Evolutionary conservation across 2,888 invertebrate genomes (phyloP).

Genomic region (Piscicola geometra): DNA sequence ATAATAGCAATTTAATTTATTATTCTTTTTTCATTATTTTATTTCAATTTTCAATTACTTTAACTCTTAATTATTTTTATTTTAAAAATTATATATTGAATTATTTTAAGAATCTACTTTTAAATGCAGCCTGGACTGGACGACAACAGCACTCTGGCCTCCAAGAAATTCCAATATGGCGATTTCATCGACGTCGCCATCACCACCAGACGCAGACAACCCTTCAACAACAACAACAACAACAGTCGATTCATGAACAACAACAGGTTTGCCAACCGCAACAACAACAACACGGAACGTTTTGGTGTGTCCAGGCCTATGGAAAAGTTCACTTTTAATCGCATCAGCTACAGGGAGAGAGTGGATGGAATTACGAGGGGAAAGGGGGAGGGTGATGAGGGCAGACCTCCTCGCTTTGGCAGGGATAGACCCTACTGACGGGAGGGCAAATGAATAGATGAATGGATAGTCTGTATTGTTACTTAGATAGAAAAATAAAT

Average conservation of each 20-base stretch:
- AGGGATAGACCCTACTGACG: background rate
- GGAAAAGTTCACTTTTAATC: too few species aligned
- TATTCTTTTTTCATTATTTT: too few species aligned
- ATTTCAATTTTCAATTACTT: too few species aligned
- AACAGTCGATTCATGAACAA: too few species aligned
- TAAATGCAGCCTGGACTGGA: constrained; percentile 77
- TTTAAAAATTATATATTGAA: background rate
- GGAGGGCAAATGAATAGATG: background rate
- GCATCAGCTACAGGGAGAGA: background rate
- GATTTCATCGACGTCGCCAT: constrained; percentile 95
- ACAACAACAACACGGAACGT: too few species aligned
- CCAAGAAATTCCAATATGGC: constrained; percentile 78
- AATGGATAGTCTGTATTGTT: too few species aligned
- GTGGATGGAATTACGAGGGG: background rate
- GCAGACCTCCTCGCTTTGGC: background rate
- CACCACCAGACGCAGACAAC: constrained; percentile 45
- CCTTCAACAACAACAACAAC: too few species aligned
- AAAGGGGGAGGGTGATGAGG: background rate
- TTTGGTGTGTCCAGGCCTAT: too few species aligned
- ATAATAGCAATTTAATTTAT: too few species aligned
- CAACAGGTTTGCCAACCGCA: too few species aligned
- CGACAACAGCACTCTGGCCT: constrained; percentile 79
- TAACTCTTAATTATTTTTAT: background rate
- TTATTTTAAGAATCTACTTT: background rate
- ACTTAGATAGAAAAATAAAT: background rate